Percentiles rank a stretch among this genome's conserved stretches.
Evolutionary conservation across 2,113 vertebrate genomes (phyloP).

Genomic region (Camelus bactrianus): DNA sequence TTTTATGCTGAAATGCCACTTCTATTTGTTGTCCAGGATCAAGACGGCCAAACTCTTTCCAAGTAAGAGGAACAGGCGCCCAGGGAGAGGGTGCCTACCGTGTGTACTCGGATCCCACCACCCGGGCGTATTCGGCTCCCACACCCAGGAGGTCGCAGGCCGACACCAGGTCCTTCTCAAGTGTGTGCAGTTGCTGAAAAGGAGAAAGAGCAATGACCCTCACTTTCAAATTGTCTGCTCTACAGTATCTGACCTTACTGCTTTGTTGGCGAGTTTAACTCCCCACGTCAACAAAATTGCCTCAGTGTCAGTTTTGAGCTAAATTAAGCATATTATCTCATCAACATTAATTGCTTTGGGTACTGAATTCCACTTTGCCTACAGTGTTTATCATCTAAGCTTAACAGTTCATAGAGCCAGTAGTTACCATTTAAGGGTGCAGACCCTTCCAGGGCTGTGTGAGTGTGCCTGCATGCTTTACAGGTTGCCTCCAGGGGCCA

Average conservation of each 20-base stretch:
- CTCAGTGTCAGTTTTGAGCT: not conserved
- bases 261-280: not conserved
- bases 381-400: not conserved
- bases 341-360: not conserved
- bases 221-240: not conserved
- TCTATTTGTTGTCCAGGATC: not conserved
- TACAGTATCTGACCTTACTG: not conserved
- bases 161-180: constrained; percentile 98
- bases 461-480: not conserved
- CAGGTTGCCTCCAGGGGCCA: not conserved
- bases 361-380: not conserved
- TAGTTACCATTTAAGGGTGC: accelerated
- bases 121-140: constrained; percentile 96
- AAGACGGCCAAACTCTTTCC: not conserved
- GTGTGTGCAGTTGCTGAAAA: constrained; percentile 96
- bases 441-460: not conserved
- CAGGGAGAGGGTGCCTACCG: constrained; percentile 85
- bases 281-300: not conserved
- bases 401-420: not conserved
- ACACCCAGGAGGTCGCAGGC: constrained; percentile 98
- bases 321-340: not conserved
- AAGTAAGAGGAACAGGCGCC: not conserved
- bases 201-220: not conserved
- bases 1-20: not conserved
- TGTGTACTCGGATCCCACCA: constrained; percentile 99